These are phyloP conservation scores for Monochamus alternatus DNA, from an alignment of 2,888 invertebrate genomes.

Conservation along the genomic window DNA sequence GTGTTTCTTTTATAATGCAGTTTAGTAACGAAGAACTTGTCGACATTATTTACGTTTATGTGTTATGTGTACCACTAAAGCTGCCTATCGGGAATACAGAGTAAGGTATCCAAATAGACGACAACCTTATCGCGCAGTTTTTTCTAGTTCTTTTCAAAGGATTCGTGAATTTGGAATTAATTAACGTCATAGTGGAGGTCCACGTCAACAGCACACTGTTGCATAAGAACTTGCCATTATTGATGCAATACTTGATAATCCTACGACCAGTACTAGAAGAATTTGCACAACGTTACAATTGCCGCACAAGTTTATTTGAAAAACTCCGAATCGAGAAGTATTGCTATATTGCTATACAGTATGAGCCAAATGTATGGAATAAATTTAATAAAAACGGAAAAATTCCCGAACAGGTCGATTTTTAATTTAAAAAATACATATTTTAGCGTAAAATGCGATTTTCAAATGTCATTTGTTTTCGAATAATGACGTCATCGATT, in stretches of 20 bases:
- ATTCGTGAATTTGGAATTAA: conserved; percentile 3
- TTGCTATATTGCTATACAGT: too few species aligned
- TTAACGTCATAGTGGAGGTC: neutral
- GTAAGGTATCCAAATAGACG: neutral
- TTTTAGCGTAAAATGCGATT: too few species aligned
- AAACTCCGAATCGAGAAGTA: neutral
- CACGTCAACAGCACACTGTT: neutral
- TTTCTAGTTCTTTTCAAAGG: conserved; percentile 1
- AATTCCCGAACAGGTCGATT: too few species aligned
- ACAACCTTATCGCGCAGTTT: neutral
- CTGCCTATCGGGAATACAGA: neutral
- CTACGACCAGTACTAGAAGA: conserved; percentile 1
- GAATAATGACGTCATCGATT: too few species aligned
- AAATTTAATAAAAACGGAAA: too few species aligned
- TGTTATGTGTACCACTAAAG: neutral
- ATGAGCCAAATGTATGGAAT: too few species aligned
- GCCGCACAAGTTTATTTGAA: neutral
- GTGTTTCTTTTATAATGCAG: conserved; percentile 3
- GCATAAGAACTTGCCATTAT: conserved; percentile 1
- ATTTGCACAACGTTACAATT: neutral
- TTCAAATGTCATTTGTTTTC: too few species aligned
- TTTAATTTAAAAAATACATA: too few species aligned
- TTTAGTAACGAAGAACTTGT: neutral
- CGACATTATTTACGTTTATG: conserved; percentile 1
- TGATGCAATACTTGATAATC: neutral